Base-by-base conservation (phyloP, 2,888 invertebrate species). In the Chloromyia formosa region DNA sequence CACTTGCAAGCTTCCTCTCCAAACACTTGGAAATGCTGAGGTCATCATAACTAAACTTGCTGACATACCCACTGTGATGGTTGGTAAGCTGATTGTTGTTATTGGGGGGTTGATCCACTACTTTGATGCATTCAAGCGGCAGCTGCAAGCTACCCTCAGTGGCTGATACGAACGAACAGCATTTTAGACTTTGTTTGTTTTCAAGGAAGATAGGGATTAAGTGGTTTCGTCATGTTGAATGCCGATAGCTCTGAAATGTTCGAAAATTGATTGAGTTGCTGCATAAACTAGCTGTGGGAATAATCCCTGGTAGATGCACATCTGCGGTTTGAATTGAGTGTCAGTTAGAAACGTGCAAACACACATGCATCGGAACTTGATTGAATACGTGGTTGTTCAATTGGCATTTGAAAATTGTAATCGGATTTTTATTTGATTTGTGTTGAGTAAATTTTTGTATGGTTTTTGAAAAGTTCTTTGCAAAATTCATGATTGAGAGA, bases 141-240 rank as follows among this genome's bases (percentile, higher is more conserved):
- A 35, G 27, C 27, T 35, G 7, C 27, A 4, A 35, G 27, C 27
- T n/a, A n/a, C n/a, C 27, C 7, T 35, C 27, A 35, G 27, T 35
- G 27, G 27, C 27, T 35, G 27, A 35, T 35, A 4, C 3, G 27
- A 35, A 35, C 27, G 49, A n/a, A 49, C 2, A 49, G 49, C 16
- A 10, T 49, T 49, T 49, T 56, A n/a, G 20, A 18, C 22, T 20
- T 18, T 56, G 56, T 56, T 56, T 56, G 56, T 20, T 56, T 20
- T 56, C 56, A 20, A 35, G 22, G 20, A 56, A 16, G 56, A 56
- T 35, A 20, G 10, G 56, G 56, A 56, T 56, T 56, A 56, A 56
- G 56, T 56, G 56, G 56, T 16, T 1, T 56, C 18, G 18, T 56
- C 56, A 20, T 56, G 56, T 56, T 18, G 56, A 20, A 16, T 20